Base-by-base conservation (phyloP, 1,140 invertebrate species). In the Antheraea pernyi region DNA sequence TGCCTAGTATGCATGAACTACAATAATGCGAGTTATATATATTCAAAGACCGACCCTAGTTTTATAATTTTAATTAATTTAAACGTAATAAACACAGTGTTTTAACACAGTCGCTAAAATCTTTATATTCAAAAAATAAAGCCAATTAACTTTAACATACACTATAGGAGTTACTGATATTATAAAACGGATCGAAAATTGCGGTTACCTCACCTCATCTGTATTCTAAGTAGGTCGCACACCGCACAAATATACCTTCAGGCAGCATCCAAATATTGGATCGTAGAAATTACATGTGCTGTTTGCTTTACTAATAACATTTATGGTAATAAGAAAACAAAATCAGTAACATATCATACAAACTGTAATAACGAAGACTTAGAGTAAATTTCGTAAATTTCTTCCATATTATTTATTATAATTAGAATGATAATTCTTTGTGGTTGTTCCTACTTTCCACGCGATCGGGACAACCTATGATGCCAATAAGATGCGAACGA, bases 251-350 rank as follows among this genome's bases (percentile, higher is more conserved):
- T 59, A 71, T 59, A 59, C 53, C 36, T 19, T 30, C 13, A 59
- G 67, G 66, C 71, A 66, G 68, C 66, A 65, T 74, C 66, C 69
- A 66, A 60, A 74, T 67, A 67, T 74, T 74, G 72, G 66, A 74
- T 74, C 59, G 61, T 39, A 70, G 68, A 73, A 65, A 65, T 53
- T 42, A 46, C 18, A 46, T 61, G 19, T 30, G 8, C n/a, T 53
- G 19, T 65, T 65, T 65, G 19, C 39, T 22, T 22, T 22, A 19
- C 64, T 65, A 65, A 65, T 65, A 46, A 64, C 37, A 64, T 64
- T 64, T 37, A 18, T 61, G 60, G 11, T 61, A 61, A 30, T 61
- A 61, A 4, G 60, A 61, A 11, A 53, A 61, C 30, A 36, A 61
- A 61, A 61, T 61, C 19, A 61, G 60, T 30, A 61, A 9, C 46